Evolutionary conservation across 2,797 vertebrate genomes (phyloP), one percentile per base, ranked within the genome.

Genomic region (Natrix natrix): DNA sequence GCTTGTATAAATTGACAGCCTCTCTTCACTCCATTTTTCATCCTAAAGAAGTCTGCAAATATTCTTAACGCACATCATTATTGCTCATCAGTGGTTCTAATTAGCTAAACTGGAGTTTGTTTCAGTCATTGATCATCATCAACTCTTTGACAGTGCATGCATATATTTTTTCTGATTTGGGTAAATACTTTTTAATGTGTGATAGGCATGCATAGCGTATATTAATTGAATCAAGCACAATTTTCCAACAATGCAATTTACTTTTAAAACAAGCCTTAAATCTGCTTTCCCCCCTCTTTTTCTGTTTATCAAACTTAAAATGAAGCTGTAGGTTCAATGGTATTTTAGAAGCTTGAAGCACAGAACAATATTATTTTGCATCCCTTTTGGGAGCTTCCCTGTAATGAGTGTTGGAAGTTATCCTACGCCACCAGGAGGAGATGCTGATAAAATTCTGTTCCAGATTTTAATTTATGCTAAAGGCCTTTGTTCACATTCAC

Each of bases 51-150:
- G 96, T 98, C 97, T 98, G 97, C 96, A 97, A 60, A 98, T 98
- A 98, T 97, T 97, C 97, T 97, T 98, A 97, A 97, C 97, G 97
- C 97, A 96, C 97, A 97, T 98, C 98, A 98, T 98, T 98, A 98
- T 98, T 98, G 98, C 98, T 98, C 97, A 98, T 98, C 98, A 98
- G 98, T 98, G 97, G 95, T 97, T 98, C 97, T 98, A 98, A 98
- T 98, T 98, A 98, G 98, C 97, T 98, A 98, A 98, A 98, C 97
- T 98, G 97, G 97, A 98, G 95, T 98, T 98, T 98, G 96, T 98
- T 97, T 98, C 96, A 97, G 97, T 97, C 98, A 98, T 98, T 98
- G 97, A 98, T 98, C 98, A 98, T 98, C 97, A 98, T 98, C 98
- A 98, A 22, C 96, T 97, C 97, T 97, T 97, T 98, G 98, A 98